Percentiles rank a stretch among this genome's conserved stretches.
Conservation (phyloP, 1,140 invertebrate species). For the Neotoxoptera formosana region DNA sequence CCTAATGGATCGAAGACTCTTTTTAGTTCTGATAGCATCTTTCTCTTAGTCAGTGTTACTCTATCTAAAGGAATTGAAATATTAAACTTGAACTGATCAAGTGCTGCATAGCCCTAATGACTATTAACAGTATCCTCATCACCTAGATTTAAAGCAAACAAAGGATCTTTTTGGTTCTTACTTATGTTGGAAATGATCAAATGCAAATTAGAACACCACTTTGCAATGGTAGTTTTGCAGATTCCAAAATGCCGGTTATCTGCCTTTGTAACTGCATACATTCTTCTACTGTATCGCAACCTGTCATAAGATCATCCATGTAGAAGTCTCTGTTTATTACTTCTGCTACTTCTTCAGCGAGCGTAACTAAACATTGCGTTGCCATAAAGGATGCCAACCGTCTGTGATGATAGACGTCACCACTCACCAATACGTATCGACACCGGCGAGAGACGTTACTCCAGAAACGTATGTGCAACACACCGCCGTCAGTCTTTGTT, state of each 20-base stretch:
- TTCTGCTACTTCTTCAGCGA: background rate
- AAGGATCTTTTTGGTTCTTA: background rate
- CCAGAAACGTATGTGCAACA: too few relatives aligned
- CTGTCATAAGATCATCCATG: background rate
- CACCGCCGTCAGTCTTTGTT: too few relatives aligned
- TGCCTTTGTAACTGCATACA: background rate
- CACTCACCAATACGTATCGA: too few relatives aligned
- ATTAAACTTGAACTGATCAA: background rate
- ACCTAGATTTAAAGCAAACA: background rate
- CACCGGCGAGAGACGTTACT: too few relatives aligned
- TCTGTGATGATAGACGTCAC: too few relatives aligned
- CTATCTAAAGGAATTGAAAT: background rate
- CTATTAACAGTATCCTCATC: background rate
- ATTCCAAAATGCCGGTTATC: background rate
- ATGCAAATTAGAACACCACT: too few relatives aligned
- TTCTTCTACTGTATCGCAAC: background rate
- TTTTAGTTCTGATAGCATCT: conserved; percentile 63
- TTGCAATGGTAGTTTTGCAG: background rate
- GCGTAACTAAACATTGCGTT: background rate
- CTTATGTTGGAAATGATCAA: background rate
- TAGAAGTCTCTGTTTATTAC: background rate
- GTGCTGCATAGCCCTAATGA: background rate
- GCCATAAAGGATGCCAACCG: background rate
- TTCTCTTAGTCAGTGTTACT: conserved; percentile 63
- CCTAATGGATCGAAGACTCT: conserved; percentile 64